A percentile compares a stretch with the other conserved stretches of the same genome.
These are phyloP conservation scores for Muraenolepis orangiensis DNA, from an alignment of 2,797 vertebrate species.

Conservation along the genomic window DNA sequence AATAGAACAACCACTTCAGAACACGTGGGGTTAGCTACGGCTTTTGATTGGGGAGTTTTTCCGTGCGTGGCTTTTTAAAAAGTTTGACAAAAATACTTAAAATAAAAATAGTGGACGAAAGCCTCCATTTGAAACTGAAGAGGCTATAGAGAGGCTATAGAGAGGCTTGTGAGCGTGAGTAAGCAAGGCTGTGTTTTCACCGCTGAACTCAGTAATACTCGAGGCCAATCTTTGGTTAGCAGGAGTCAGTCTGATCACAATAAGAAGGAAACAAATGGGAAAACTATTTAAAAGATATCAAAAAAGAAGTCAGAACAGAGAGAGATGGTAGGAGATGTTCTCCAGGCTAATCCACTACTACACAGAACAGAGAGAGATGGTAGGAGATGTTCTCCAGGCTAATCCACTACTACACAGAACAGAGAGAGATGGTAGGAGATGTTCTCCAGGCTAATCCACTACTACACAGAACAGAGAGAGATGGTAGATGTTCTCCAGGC, in stretches of 20 bases:
- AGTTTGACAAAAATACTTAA: background rate
- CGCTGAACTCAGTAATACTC: conserved; percentile 77
- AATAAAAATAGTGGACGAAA: background rate
- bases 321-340: conserved; percentile 60
- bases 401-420: conserved; percentile 75
- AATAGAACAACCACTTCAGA: conserved; percentile 42
- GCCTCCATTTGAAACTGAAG: background rate
- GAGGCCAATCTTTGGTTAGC: conserved; percentile 99
- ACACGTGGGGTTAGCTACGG: conserved; percentile 48
- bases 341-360: conserved; percentile 77
- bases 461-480: conserved; percentile 60
- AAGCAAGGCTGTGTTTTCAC: conserved; percentile 56
- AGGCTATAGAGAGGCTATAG: background rate
- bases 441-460: conserved; percentile 75
- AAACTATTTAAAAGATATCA: conserved; percentile 44
- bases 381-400: conserved; percentile 68
- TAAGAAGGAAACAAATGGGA: conserved; percentile 56
- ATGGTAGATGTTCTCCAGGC: conserved; percentile 63
- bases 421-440: conserved; percentile 54
- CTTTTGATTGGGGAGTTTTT: background rate
- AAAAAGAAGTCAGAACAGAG: conserved; percentile 32
- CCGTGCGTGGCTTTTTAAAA: conserved; percentile 2
- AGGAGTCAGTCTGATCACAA: conserved; percentile 71
- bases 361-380: conserved; percentile 48
- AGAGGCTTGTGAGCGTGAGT: background rate